phyloP scores from a whole-genome alignment of 64 coral and sea anemone genomes.

The Stylophora pistillata region DNA sequence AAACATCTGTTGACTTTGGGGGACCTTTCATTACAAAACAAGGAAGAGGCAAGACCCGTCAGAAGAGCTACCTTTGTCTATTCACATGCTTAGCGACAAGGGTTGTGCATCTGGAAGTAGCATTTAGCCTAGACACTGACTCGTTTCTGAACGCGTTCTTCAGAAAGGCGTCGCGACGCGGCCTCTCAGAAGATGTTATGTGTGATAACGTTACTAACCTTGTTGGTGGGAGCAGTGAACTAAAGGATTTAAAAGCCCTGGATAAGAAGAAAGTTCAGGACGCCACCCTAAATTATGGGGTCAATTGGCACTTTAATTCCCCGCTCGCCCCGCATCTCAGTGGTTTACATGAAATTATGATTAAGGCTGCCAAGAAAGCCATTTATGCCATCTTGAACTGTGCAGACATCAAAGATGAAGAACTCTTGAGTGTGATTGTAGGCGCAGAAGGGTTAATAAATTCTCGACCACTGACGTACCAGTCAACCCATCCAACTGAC shows the following conservation, averaged over 20 bases:
- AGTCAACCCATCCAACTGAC: conserved; percentile 21
- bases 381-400: neutral
- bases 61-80: too few species aligned
- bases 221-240: conserved; percentile 1
- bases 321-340: conserved; percentile 32
- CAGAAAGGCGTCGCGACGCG: neutral
- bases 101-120: too few species aligned
- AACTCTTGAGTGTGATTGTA: conserved; percentile 1
- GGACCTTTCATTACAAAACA: too few species aligned
- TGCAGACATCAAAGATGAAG: conserved; percentile 15
- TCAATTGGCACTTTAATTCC: conserved; percentile 23
- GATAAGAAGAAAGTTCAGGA: neutral
- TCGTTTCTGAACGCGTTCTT: conserved; percentile 25
- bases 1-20: too few species aligned
- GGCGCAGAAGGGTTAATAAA: conserved; percentile 40
- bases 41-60: too few species aligned
- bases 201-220: conserved; percentile 35
- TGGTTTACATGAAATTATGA: conserved; percentile 41
- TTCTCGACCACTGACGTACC: conserved; percentile 33
- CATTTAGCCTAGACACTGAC: conserved; percentile 20
- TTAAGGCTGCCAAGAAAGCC: conserved; percentile 29
- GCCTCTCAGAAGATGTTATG: neutral
- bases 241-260: neutral
- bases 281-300: neutral
- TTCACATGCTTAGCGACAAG: too few species aligned